Evolutionary conservation across 2,888 invertebrate species (phyloP).

Genomic region (Meliscaeva auricollis): DNA sequence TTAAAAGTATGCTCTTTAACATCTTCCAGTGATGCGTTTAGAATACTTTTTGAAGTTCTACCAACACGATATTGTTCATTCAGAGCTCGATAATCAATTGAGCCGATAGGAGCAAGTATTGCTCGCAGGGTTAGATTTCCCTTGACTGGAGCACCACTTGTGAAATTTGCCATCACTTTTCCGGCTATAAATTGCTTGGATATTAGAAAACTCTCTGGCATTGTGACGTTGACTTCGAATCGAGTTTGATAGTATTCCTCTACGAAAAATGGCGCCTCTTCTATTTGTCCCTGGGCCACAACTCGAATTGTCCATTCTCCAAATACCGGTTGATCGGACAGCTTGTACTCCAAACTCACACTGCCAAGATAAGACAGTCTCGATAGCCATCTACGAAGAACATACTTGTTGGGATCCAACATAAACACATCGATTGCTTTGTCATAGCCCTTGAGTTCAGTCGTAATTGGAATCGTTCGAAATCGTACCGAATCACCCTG

Average conservation of each 20-base stretch:
- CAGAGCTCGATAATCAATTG: constrained; percentile 85
- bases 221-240: constrained; percentile 95
- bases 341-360: constrained; percentile 93
- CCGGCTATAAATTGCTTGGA: constrained; percentile 92
- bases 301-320: constrained; percentile 95
- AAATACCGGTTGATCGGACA: constrained; percentile 94
- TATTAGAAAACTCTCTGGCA: constrained; percentile 95
- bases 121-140: constrained; percentile 94
- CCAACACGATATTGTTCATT: constrained; percentile 84
- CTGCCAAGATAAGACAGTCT: constrained; percentile 95
- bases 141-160: constrained; percentile 93
- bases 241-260: constrained; percentile 97
- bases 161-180: constrained; percentile 95
- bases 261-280: constrained; percentile 92
- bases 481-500: constrained; percentile 94
- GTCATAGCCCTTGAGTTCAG: constrained; percentile 93
- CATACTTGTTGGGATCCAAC: constrained; percentile 92
- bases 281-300: constrained; percentile 92
- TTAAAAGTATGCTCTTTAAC: constrained; percentile 89
- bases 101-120: constrained; percentile 88
- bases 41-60: constrained; percentile 71
- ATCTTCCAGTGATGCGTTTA: constrained; percentile 52
- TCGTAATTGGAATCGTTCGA: constrained; percentile 94
- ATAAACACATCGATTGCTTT: constrained; percentile 95
- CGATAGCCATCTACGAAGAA: constrained; percentile 95